Conservation (phyloP, 2,888 invertebrate genomes). For the Nesidiocoris tenuis region DNA sequence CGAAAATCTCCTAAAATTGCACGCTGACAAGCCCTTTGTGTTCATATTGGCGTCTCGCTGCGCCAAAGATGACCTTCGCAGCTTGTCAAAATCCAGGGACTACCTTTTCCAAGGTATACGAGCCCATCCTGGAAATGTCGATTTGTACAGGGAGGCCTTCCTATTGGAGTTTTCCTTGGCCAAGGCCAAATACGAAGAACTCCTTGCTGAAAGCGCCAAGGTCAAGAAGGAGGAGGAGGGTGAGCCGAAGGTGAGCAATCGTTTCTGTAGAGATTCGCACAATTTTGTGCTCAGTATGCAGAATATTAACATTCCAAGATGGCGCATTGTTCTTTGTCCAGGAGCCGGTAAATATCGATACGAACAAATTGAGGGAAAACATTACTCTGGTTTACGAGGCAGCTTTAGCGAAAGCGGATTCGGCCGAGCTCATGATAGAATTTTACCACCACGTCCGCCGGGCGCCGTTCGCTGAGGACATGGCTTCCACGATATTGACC, state of each 20-base stretch:
- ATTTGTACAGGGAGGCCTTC: conserved; percentile 69
- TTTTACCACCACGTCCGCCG: conserved; percentile 1
- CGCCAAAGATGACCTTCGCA: conserved; percentile 69
- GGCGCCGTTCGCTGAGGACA: not conserved
- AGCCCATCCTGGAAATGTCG: conserved; percentile 67
- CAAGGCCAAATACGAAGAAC: conserved; percentile 53
- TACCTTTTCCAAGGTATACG: conserved; percentile 76
- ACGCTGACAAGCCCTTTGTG: conserved; percentile 71
- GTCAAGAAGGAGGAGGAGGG: not conserved
- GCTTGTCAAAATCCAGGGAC: conserved; percentile 67
- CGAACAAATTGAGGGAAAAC: conserved; percentile 59
- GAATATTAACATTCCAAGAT: no score
- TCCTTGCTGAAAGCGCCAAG: not conserved
- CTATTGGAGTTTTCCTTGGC: conserved; percentile 59
- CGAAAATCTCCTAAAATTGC: conserved; percentile 61
- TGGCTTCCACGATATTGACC: not conserved
- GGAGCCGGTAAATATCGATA: no score
- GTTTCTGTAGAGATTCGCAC: no score
- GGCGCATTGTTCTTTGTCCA: no score
- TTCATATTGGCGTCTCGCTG: conserved; percentile 80
- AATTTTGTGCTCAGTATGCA: no score
- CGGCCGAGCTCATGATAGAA: conserved; percentile 14
- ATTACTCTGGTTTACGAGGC: conserved; percentile 52
- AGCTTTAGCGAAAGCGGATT: not conserved
- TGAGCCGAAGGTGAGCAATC: not conserved